Percentiles rank a stretch among this genome's conserved stretches.
These are phyloP conservation scores for Pollachius pollachius DNA, from an alignment of 2,113 vertebrate genomes.

Conservation along the genomic window DNA sequence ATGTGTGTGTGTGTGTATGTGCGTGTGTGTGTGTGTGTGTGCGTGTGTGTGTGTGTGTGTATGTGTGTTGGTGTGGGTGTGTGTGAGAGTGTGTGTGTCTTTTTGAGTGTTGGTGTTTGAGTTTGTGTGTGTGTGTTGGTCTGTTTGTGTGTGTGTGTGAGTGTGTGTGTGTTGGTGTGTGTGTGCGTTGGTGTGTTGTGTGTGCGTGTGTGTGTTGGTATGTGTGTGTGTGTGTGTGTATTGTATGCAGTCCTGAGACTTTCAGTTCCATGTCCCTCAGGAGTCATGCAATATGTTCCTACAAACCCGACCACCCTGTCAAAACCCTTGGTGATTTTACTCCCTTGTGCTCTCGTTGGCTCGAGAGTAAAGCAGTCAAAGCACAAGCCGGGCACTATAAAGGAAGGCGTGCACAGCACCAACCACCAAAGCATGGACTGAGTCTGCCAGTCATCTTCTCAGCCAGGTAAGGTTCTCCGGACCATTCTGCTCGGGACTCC, in stretches of 20 bases:
- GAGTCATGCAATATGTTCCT: conserved; percentile 60
- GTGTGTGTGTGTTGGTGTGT: conserved; percentile 14
- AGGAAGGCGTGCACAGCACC: conserved; percentile 17
- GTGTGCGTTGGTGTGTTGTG: too few relatives aligned
- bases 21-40: not conserved
- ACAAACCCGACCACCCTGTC: conserved; percentile 50
- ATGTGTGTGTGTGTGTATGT: not conserved
- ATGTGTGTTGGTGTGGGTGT: not conserved
- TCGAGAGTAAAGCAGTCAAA: conserved; percentile 21
- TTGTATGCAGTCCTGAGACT: conserved; percentile 41
- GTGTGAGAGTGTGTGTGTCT: not conserved
- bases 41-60: not conserved
- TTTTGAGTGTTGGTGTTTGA: conserved; percentile 1
- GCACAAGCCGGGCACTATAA: conserved; percentile 44
- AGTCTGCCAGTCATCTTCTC: conserved; percentile 25
- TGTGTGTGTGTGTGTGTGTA: conserved; percentile 28
- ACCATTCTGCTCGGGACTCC: not conserved
- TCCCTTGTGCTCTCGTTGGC: conserved; percentile 47
- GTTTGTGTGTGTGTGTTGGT: conserved; percentile 11
- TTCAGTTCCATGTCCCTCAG: conserved; percentile 49
- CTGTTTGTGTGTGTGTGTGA: conserved; percentile 26
- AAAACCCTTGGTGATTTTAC: conserved; percentile 41
- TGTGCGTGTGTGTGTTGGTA: too few relatives aligned
- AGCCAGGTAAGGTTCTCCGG: conserved; percentile 41
- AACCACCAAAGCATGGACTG: conserved; percentile 39